Evolutionary conservation across 2,113 vertebrate species (phyloP).

Genomic region (Eleginops maclovinus): DNA sequence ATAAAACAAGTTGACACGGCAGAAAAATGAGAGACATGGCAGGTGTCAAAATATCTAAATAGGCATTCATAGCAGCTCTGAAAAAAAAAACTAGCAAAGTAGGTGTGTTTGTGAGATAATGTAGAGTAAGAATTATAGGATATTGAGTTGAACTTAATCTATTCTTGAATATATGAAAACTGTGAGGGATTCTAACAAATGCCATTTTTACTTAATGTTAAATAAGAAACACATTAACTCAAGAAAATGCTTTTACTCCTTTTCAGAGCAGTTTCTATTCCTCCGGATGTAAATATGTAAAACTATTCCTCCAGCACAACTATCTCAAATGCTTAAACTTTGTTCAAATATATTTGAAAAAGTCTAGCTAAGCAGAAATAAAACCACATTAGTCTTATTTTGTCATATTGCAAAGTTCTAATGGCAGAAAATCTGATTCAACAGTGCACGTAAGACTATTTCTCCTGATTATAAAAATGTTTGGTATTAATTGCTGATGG

Average conservation of each 20-base stretch:
- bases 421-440: conserved; percentile 7
- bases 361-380: conserved; percentile 1
- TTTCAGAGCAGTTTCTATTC: conserved; percentile 40
- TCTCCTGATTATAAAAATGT: conserved; percentile 11
- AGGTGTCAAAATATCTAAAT: conserved; percentile 31
- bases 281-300: conserved; percentile 52
- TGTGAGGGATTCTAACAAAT: not conserved
- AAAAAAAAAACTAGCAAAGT: conserved; percentile 8
- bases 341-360: not conserved
- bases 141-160: not conserved
- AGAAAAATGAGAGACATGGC: conserved; percentile 39
- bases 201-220: not conserved
- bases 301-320: conserved; percentile 1
- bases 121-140: not conserved
- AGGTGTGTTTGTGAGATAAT: conserved; percentile 9
- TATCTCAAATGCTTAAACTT: conserved; percentile 12
- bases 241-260: not conserved
- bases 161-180: not conserved
- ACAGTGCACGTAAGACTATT: not conserved
- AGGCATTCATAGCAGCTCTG: conserved; percentile 26
- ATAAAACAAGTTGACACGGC: conserved; percentile 31
- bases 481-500: not conserved
- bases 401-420: conserved; percentile 4
- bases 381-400: not conserved
- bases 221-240: not conserved